These are phyloP conservation scores for Morpho deidamia DNA, from an alignment of 2,888 invertebrate species.

Conservation along the genomic window DNA sequence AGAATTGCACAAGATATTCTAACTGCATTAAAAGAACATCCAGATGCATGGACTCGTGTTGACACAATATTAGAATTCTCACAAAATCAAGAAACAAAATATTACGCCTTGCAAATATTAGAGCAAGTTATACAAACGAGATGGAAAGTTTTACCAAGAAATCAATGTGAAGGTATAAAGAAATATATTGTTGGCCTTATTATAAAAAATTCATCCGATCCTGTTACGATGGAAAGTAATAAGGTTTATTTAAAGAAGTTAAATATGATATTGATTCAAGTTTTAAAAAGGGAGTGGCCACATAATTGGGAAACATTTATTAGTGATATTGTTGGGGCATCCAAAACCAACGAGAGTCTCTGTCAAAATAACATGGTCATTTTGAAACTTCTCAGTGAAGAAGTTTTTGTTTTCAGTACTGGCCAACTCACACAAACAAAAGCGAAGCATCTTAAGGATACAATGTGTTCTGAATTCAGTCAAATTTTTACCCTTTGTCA, in stretches of 20 bases:
- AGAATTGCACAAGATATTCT: conserved; percentile 96
- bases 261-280: conserved; percentile 99
- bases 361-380: conserved; percentile 99
- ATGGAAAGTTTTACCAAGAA: conserved; percentile 98
- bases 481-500: conserved; percentile 99
- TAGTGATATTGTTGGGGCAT: conserved; percentile 98
- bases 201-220: conserved; percentile 97
- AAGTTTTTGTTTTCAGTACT: conserved; percentile 99
- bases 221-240: conserved; percentile 91
- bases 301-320: conserved; percentile 99
- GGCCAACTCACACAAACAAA: conserved; percentile 99
- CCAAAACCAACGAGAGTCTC: conserved; percentile 98
- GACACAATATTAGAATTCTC: conserved; percentile 99
- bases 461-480: conserved; percentile 99
- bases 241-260: conserved; percentile 98
- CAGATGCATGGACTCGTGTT: conserved; percentile 99
- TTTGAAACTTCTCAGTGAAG: conserved; percentile 97
- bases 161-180: conserved; percentile 99
- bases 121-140: conserved; percentile 99
- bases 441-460: conserved; percentile 99
- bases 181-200: conserved; percentile 99
- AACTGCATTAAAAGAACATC: conserved; percentile 97
- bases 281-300: conserved; percentile 99
- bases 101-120: conserved; percentile 98
- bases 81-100: conserved; percentile 98